A percentile compares a stretch with the other conserved stretches of the same genome.
These are phyloP conservation scores for Euproctis similis DNA, from an alignment of 2,888 invertebrate species.

Conservation along the genomic window DNA sequence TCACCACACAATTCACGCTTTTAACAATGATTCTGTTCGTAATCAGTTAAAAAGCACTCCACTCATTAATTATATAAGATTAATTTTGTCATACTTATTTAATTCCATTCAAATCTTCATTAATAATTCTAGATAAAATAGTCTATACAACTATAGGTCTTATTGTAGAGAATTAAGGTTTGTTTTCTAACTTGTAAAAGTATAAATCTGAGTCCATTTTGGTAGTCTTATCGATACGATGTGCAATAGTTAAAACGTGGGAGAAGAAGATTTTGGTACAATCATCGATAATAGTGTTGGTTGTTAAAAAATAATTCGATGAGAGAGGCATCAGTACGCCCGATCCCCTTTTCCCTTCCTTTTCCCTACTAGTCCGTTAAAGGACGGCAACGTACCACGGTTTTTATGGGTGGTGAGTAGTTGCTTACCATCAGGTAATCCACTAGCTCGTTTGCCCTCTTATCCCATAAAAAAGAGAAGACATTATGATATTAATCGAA, in stretches of 20 bases:
- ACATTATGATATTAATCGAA: too few relatives aligned
- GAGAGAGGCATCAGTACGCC: too few relatives aligned
- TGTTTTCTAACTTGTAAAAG: conserved; percentile 4
- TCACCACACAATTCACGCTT: conserved; percentile 14
- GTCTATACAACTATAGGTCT: background rate
- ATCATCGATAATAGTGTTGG: conserved; percentile 9
- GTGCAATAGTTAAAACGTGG: conserved; percentile 26
- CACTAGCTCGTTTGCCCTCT: too few relatives aligned
- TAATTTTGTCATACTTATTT: conserved; percentile 23
- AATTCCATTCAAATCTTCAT: conserved; percentile 18
- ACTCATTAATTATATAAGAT: conserved; percentile 19
- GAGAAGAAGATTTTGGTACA: conserved; percentile 22
- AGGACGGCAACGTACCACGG: too few relatives aligned
- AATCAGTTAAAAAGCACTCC: conserved; percentile 12
- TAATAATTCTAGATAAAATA: conserved; percentile 19
- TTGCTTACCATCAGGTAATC: too few relatives aligned
- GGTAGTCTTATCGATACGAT: conserved; percentile 16
- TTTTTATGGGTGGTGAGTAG: too few relatives aligned
- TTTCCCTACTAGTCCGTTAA: too few relatives aligned
- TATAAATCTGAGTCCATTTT: conserved; percentile 12
- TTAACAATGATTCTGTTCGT: conserved; percentile 10
- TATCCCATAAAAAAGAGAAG: too few relatives aligned
- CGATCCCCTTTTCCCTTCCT: too few relatives aligned
- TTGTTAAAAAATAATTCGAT: too few relatives aligned
- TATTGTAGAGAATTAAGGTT: conserved; percentile 8